Conservation (phyloP, 2,113 vertebrate genomes). For the Caretta caretta region DNA sequence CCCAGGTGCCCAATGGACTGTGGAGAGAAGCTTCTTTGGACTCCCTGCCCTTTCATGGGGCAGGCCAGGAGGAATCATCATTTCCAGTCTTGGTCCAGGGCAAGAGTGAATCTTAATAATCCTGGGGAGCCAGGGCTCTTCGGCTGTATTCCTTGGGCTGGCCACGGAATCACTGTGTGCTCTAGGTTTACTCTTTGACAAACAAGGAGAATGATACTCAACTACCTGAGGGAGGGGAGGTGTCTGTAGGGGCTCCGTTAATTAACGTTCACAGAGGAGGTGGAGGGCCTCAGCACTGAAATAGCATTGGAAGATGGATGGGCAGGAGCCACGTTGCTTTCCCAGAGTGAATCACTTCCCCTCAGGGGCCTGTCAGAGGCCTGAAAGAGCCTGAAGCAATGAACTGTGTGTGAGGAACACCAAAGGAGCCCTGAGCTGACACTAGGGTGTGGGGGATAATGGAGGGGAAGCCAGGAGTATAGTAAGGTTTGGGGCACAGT, state of each 20-base stretch:
- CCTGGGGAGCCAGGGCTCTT: background rate
- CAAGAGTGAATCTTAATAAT: background rate
- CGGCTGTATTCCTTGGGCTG: background rate
- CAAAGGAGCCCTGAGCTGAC: background rate
- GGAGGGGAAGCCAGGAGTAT: too few species aligned
- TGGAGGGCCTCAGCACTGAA: background rate
- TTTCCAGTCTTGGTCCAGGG: background rate
- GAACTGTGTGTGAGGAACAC: background rate
- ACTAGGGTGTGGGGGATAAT: background rate
- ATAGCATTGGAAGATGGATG: background rate
- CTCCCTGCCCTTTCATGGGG: background rate
- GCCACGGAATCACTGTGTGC: background rate
- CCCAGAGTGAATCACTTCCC: background rate
- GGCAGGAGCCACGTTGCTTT: background rate
- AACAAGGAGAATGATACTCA: background rate
- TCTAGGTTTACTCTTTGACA: background rate
- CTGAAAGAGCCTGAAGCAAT: background rate
- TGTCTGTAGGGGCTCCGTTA: background rate
- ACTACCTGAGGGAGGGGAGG: background rate
- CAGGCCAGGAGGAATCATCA: background rate
- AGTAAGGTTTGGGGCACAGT: too few species aligned
- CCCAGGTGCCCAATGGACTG: background rate
- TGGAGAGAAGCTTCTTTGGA: background rate
- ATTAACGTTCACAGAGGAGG: background rate
- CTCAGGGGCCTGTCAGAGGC: background rate